Evolutionary conservation across 2,797 vertebrate species (phyloP).

Genomic region (Gymnodraco acuticeps): DNA sequence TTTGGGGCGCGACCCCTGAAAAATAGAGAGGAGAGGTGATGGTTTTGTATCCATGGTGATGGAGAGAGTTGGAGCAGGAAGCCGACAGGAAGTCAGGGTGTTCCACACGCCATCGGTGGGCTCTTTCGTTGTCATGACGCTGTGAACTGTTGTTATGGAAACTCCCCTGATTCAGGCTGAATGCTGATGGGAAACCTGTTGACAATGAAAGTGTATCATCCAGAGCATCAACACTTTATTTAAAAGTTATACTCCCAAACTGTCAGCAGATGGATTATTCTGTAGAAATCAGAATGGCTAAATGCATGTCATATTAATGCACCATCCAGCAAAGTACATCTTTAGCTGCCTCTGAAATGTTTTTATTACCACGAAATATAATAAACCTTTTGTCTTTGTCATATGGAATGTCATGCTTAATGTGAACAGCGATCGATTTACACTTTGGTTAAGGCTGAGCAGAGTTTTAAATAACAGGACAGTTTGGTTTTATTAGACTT

Average conservation of each 20-base stretch:
- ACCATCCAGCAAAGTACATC: background rate
- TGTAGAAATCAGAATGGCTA: no score
- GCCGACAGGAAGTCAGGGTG: conserved; percentile 87
- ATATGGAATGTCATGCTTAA: background rate
- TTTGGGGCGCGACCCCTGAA: conserved; percentile 73
- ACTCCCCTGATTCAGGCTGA: conserved; percentile 84
- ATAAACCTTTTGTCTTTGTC: conserved; percentile 7
- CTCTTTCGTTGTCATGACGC: conserved; percentile 86
- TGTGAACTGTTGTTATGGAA: conserved; percentile 86
- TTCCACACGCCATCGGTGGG: conserved; percentile 83
- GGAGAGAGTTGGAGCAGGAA: conserved; percentile 77
- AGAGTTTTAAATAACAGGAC: conserved; percentile 52
- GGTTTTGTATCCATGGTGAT: conserved; percentile 89
- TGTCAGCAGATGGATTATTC: background rate
- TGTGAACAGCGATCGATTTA: conserved; percentile 10
- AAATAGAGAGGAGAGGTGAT: conserved; percentile 60
- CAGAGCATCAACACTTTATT: conserved; percentile 5
- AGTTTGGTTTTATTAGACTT: conserved; percentile 55
- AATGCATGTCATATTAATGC: no score
- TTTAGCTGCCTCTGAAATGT: background rate
- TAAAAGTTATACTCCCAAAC: background rate
- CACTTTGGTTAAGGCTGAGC: conserved; percentile 25
- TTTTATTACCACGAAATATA: background rate
- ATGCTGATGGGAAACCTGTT: conserved; percentile 81
- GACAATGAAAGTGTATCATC: conserved; percentile 38